phyloP scores from a whole-genome alignment of 2,113 vertebrate species.

The Halcyon malimbica region DNA sequence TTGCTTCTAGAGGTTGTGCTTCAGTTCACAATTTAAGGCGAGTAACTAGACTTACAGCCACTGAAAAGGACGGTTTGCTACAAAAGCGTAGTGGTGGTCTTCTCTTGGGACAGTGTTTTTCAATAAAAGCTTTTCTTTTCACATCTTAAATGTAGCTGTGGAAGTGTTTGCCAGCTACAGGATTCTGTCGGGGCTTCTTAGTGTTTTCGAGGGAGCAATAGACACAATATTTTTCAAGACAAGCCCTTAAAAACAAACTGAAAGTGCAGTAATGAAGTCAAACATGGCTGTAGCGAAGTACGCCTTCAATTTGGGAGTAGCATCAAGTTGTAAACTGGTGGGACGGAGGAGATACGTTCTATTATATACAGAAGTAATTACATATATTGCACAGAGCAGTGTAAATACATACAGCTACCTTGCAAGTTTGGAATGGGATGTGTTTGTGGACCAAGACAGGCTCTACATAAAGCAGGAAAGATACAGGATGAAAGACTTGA shows the following conservation, averaged over 20 bases:
- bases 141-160: fast-evolving
- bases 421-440: not conserved
- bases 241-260: not conserved
- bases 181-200: not conserved
- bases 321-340: not conserved
- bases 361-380: fast-evolving
- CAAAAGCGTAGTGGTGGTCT: not conserved
- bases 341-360: not conserved
- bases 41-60: not conserved
- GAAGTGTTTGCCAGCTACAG: not conserved
- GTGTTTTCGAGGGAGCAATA: not conserved
- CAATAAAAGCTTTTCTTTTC: not conserved
- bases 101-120: not conserved
- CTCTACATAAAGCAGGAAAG: not conserved
- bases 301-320: not conserved
- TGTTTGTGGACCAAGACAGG: not conserved
- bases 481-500: too few species aligned
- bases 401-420: not conserved
- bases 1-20: not conserved
- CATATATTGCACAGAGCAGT: not conserved
- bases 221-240: not conserved
- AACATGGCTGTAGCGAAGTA: not conserved
- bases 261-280: not conserved
- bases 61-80: conserved; percentile 18
- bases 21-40: not conserved